Base-by-base conservation (phyloP, 2,797 vertebrate genomes). In the Onychomys arenicola region DNA sequence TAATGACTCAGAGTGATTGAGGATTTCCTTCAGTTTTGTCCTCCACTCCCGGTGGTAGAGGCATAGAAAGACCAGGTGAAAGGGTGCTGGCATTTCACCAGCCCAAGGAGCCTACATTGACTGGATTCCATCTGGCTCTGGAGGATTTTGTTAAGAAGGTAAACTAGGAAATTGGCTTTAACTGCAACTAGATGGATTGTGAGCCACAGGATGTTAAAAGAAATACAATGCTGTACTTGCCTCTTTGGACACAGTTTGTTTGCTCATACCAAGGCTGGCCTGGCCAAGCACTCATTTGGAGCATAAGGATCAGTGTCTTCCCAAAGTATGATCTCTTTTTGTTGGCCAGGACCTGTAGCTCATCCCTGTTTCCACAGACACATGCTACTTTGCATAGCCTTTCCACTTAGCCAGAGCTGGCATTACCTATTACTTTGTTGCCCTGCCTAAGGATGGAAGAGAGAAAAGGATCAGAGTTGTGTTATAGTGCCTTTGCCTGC, bases 141-240 rank as follows among this genome's bases (percentile, higher is more conserved):
- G 59, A 92, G 71, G 65, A 77, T 94, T 95, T 96, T 89, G n/a
- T 96, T 92, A 78, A 75, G 59, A 91, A 91, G 7, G 14, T 86
- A 83, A 88, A 97, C 69, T 95, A 84, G 69, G 63, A 91, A 75
- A 89, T 91, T 27, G 11, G 46, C 83, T 55, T 86, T 94, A 27
- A 76, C 73, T 55, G 11, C 32, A 85, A 87, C 85, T 73, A 93
- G 67, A 89, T 92, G 43, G 34, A 91, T 84, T 94, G 75, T 93
- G 84, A 91, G 89, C 95, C 29, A 73, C 10, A 86, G 75, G n/a
- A 59, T 93, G 94, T 80, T 97, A 89, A 89, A 94, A 86, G 88
- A 90, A 88, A 89, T 82, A 49, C 78, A 63, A 92, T 52, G 46
- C 85, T 52, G 34, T 83, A 27, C 59, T 94, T 90, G 46, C 61